These are phyloP conservation scores for Agriopis marginaria DNA, from an alignment of 2,888 invertebrate species.

Conservation along the genomic window DNA sequence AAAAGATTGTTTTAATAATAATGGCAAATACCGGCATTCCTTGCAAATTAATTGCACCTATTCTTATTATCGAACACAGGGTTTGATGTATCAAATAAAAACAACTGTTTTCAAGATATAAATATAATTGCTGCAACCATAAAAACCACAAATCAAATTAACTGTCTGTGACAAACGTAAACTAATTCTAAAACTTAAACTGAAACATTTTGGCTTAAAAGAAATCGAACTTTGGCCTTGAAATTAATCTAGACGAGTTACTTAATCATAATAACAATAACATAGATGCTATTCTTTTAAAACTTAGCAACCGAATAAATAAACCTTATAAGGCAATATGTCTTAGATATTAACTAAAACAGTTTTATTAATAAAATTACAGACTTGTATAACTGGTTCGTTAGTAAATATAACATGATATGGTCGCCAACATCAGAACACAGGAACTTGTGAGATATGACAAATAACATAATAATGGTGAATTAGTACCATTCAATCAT, in stretches of 20 bases:
- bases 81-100: background rate
- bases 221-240: slow-evolving; percentile 30
- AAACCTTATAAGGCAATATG: background rate
- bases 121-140: slow-evolving; percentile 27
- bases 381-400: background rate
- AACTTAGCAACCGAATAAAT: background rate
- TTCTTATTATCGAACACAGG: too few relatives aligned
- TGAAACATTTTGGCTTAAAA: slow-evolving; percentile 19
- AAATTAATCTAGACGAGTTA: slow-evolving; percentile 20
- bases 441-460: background rate
- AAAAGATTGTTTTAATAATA: too few relatives aligned
- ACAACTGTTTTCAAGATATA: slow-evolving; percentile 1
- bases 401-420: background rate
- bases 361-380: background rate
- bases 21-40: too few relatives aligned
- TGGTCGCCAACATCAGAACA: background rate
- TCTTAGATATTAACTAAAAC: background rate
- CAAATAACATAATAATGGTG: background rate
- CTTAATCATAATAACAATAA: slow-evolving; percentile 1
- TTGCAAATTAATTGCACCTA: too few relatives aligned
- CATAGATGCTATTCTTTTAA: slow-evolving; percentile 1
- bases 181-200: slow-evolving; percentile 6
- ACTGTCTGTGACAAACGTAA: slow-evolving; percentile 23
- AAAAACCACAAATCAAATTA: slow-evolving; percentile 10
- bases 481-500: background rate